Conservation (phyloP, 2,888 invertebrate genomes). For the Physocephala rufipes region DNA sequence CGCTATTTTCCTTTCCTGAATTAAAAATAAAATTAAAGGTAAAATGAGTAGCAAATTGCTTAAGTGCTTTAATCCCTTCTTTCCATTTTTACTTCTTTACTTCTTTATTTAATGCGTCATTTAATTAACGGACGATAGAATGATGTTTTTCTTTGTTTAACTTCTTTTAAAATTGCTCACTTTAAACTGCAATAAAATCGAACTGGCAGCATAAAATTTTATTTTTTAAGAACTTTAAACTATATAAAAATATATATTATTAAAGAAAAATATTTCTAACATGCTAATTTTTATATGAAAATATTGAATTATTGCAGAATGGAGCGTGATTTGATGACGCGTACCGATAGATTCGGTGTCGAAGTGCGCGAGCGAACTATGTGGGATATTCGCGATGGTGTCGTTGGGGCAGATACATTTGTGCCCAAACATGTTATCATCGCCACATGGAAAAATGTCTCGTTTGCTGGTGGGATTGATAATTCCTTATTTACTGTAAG, state of each 20-base stretch:
- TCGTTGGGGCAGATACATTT: conserved; percentile 91
- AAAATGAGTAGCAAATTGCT: not conserved
- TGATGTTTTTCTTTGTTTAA: too few species aligned
- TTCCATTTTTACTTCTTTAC: too few species aligned
- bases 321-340: conserved; percentile 75
- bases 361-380: conserved; percentile 85
- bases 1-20: not conserved
- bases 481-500: conserved; percentile 77
- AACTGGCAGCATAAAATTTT: too few species aligned
- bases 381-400: conserved; percentile 90
- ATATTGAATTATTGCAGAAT: conserved; percentile 63
- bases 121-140: too few species aligned
- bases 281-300: not conserved
- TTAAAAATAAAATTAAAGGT: not conserved
- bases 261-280: too few species aligned
- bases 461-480: conserved; percentile 88
- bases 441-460: conserved; percentile 96
- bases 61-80: too few species aligned
- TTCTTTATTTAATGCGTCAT: too few species aligned
- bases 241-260: too few species aligned
- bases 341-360: conserved; percentile 84
- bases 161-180: too few species aligned
- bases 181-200: too few species aligned
- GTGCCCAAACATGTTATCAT: conserved; percentile 89
- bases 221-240: too few species aligned